Percentiles rank a stretch among this genome's conserved stretches.
Evolutionary conservation across 2,797 vertebrate genomes (phyloP).

Genomic region (Dromococcyx pavoninus): DNA sequence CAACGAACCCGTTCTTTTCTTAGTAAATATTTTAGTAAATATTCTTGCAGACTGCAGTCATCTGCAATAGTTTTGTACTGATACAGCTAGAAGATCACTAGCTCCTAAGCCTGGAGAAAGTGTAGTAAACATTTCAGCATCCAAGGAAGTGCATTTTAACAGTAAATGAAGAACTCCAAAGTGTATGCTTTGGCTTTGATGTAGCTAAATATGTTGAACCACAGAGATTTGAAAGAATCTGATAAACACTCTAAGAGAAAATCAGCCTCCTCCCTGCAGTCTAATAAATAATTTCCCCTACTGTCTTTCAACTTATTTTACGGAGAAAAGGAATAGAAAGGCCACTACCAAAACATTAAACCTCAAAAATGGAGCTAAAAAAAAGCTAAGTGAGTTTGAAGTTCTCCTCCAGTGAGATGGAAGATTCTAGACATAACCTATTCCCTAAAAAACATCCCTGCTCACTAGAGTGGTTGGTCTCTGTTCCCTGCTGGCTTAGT

Average conservation of each 20-base stretch:
- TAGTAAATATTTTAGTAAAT: neutral
- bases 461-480: neutral
- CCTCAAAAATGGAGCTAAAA: neutral
- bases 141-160: slow-evolving; percentile 4
- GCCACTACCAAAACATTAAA: neutral
- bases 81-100: neutral
- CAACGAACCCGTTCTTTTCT: neutral
- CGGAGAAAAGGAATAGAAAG: neutral
- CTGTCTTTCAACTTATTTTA: neutral
- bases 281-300: neutral
- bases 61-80: neutral
- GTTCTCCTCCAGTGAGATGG: neutral
- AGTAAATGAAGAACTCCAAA: neutral
- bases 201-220: slow-evolving; percentile 11
- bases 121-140: neutral
- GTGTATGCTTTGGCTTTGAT: slow-evolving; percentile 18
- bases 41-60: neutral
- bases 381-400: neutral
- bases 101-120: neutral
- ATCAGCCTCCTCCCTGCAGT: neutral
- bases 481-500: neutral
- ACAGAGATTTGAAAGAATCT: slow-evolving; percentile 17
- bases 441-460: neutral
- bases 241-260: slow-evolving; percentile 11
- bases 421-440: neutral